phyloP scores from a whole-genome alignment of 1,140 invertebrate species.

The Drosophila sp. region DNA sequence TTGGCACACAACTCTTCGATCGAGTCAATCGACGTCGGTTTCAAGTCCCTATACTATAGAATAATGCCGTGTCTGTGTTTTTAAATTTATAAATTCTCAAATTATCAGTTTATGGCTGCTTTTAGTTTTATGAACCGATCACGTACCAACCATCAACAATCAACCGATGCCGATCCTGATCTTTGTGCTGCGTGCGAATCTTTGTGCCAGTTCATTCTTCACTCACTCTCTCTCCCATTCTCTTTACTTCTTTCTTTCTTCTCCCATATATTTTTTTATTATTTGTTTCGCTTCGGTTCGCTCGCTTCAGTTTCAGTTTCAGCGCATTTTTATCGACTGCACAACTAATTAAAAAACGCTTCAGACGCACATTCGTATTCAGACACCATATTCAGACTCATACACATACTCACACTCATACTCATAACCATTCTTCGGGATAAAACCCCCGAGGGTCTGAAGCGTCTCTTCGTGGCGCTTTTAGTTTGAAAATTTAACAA shows the following conservation, averaged over 20 bases:
- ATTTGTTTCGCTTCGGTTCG: conserved; percentile 43
- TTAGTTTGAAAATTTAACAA: conserved; percentile 75
- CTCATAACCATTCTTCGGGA: conserved; percentile 6
- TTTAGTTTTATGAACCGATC: conserved; percentile 83
- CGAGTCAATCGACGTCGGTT: conserved; percentile 47
- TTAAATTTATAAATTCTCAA: conserved; percentile 80
- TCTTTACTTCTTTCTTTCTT: not conserved
- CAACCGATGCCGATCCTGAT: conserved; percentile 35
- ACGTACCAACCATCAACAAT: conserved; percentile 65
- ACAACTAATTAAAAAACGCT: conserved; percentile 81
- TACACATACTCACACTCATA: not conserved
- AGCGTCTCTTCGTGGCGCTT: conserved; percentile 55
- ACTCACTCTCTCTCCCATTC: not conserved
- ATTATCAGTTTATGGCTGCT: conserved; percentile 80
- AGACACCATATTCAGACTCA: conserved; percentile 5
- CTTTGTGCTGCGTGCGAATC: conserved; percentile 69
- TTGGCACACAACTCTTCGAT: conserved; percentile 1
- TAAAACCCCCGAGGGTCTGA: conserved; percentile 42
- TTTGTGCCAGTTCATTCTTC: conserved; percentile 40
- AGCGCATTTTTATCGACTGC: conserved; percentile 79
- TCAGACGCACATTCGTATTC: conserved; percentile 43
- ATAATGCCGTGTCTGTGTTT: conserved; percentile 60
- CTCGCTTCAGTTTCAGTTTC: conserved; percentile 70
- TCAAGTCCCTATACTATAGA: conserved; percentile 19
- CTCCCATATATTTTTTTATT: conserved; percentile 10